Evolutionary conservation across 2,888 invertebrate genomes (phyloP), one percentile per base, ranked within the genome.

Genomic region (Ornithoptera alexandrae): DNA sequence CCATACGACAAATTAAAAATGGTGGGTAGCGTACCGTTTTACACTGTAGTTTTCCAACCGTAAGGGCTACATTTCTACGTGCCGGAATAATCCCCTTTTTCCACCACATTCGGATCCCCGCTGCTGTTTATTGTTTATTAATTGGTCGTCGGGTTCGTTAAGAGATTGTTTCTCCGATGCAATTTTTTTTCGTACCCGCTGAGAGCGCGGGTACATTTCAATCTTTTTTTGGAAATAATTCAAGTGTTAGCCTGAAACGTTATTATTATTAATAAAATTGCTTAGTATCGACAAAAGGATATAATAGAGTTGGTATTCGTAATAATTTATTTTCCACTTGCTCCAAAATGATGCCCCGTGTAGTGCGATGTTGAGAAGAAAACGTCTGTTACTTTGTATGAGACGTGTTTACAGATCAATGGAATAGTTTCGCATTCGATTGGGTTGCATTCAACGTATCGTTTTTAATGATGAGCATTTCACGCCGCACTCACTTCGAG

Each of bases 1-100:
- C 57, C 39, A 65, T 53, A 46, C 18, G 15, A 57, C 30, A 58
- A 62, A 30, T 17, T 18, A 20, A 18, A n/a, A 42, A 59, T 62
- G 12, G 12, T 46, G 0, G 46, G 46, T 53, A n/a, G 22, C 22
- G 56, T 20, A 30, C 56, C 3, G 62, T 5, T 67, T 64, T 62
- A 57, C 46, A n/a, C 57, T 24, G 36, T 61, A 57, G 10, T 0
- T 10, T 2, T 50, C 4, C 36, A 46, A 20, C 15, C 10, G 36
- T 65, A 68, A n/a, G 56, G 39, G 20, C 61, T 50, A 67, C 15
- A 22, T 65, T 67, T 20, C 60, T 57, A 56, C 61, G 58, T 81
- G 73, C 78, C 77, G 84, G 87, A 86, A 84, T 85, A 87, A 82
- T 78, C 77, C 77, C 82, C 74, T 76, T 81, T 89, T 89, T 89